A percentile compares a stretch with the other conserved stretches of the same genome.
phyloP scores from a whole-genome alignment of 2,113 vertebrate species.

The Bubo bubo region DNA sequence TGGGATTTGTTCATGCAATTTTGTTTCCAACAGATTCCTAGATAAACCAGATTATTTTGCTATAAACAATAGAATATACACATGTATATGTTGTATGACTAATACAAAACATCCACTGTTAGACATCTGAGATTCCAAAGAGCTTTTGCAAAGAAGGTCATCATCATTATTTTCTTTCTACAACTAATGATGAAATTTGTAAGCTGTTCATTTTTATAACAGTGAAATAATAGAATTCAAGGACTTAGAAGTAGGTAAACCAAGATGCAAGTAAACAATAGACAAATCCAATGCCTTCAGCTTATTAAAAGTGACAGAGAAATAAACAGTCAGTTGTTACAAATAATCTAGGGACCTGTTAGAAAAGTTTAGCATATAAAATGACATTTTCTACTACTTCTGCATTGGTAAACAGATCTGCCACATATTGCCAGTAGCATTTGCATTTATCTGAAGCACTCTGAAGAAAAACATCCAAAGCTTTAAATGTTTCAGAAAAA shows the following conservation, averaged over 20 bases:
- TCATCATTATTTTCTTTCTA: not conserved
- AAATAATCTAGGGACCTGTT: not conserved
- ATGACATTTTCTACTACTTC: not conserved
- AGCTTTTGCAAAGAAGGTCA: not conserved
- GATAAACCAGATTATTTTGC: not conserved
- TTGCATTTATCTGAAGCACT: not conserved
- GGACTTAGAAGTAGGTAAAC: not conserved
- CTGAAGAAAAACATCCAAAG: not conserved
- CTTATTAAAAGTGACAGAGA: not conserved
- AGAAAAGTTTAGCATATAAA: not conserved
- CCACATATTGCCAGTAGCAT: not conserved
- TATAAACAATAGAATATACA: not conserved
- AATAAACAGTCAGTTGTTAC: not conserved
- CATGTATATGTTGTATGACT: not conserved
- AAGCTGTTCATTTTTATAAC: not conserved
- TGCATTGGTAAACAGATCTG: not conserved
- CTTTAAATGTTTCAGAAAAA: not conserved
- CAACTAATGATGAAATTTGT: not conserved
- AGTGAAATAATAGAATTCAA: not conserved
- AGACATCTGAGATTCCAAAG: not conserved
- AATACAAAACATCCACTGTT: not conserved
- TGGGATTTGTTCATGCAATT: not conserved
- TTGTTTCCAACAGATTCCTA: not conserved
- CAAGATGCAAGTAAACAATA: not conserved
- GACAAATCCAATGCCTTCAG: not conserved